These are phyloP conservation scores for Catocala sponsa DNA, from an alignment of 2,888 invertebrate species.

Conservation along the genomic window DNA sequence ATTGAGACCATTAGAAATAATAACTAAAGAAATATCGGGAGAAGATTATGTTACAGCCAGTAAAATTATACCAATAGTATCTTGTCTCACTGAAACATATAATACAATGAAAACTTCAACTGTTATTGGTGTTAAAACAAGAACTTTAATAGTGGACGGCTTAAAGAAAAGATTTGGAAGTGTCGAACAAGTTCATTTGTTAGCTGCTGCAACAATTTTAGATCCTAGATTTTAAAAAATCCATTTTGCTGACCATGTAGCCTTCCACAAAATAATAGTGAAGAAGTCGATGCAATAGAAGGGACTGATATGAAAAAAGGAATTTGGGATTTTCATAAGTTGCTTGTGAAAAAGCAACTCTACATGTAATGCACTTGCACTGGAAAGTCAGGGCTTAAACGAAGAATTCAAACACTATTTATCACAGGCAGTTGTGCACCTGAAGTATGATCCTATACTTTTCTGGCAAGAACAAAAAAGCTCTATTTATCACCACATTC, in stretches of 20 bases:
- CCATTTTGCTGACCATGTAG: no score
- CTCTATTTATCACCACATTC: no score
- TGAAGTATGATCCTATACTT: conserved; percentile 53
- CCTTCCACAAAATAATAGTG: conserved; percentile 47
- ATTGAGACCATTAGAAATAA: no score
- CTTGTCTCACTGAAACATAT: conserved; percentile 31
- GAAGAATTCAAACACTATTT: conserved; percentile 58
- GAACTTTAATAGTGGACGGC: conserved; percentile 28
- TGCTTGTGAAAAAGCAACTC: conserved; percentile 48
- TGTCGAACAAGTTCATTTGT: conserved; percentile 19
- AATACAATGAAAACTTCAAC: conserved; percentile 37
- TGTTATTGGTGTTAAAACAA: conserved; percentile 32
- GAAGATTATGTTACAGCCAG: no score
- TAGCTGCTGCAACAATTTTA: conserved; percentile 30
- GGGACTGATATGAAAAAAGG: conserved; percentile 36
- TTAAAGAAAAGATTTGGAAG: conserved; percentile 36
- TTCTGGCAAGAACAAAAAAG: conserved; percentile 57
- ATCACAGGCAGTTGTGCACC: conserved; percentile 57
- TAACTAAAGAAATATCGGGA: no score
- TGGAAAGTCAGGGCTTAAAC: conserved; percentile 48
- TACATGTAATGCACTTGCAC: conserved; percentile 41
- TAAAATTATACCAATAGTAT: no score
- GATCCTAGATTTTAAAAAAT: conserved; percentile 24
- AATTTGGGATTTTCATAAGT: conserved; percentile 47
- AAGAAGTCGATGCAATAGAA: conserved; percentile 41